A percentile compares a stretch with the other conserved stretches of the same genome.
These are phyloP conservation scores for Brachyhypopomus occidentalis DNA, from an alignment of 2,113 vertebrate species.

Conservation along the genomic window DNA sequence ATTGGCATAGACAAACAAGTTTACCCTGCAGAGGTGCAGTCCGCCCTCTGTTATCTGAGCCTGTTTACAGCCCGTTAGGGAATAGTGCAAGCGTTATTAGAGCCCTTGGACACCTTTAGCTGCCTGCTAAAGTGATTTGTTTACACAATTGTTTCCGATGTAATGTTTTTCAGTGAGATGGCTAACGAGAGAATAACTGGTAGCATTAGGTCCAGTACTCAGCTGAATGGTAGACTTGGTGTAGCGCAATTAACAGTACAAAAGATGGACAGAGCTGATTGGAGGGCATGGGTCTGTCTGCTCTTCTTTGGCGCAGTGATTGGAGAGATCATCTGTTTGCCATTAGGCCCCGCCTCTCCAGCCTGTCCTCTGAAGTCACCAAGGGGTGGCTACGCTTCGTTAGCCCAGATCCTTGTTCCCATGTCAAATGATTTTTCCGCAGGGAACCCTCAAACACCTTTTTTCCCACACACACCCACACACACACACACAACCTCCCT, in stretches of 20 bases:
- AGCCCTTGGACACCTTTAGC: too few species aligned
- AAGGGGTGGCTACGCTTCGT: conserved; percentile 61
- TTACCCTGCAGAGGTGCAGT: too few species aligned
- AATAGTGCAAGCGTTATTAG: too few species aligned
- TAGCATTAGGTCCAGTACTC: background rate
- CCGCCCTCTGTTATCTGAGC: too few species aligned
- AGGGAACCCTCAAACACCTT: conserved; percentile 65
- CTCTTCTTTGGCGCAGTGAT: background rate
- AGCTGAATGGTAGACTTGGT: background rate
- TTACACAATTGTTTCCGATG: too few species aligned
- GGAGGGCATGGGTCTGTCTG: too few species aligned
- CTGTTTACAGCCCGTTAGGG: too few species aligned
- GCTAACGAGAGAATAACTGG: too few species aligned
- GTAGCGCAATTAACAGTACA: background rate
- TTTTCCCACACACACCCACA: conserved; percentile 43
- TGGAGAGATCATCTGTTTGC: background rate
- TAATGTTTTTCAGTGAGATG: too few species aligned
- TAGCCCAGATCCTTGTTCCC: conserved; percentile 61
- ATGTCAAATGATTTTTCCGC: conserved; percentile 54
- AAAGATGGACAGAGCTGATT: background rate
- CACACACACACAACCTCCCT: conserved; percentile 32
- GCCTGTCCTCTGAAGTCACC: conserved; percentile 50
- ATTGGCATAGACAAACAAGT: too few species aligned
- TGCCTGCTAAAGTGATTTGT: too few species aligned
- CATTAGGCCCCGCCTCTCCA: background rate